Base-by-base conservation (phyloP, 2,797 vertebrate species). In the Trachurus trachurus region DNA sequence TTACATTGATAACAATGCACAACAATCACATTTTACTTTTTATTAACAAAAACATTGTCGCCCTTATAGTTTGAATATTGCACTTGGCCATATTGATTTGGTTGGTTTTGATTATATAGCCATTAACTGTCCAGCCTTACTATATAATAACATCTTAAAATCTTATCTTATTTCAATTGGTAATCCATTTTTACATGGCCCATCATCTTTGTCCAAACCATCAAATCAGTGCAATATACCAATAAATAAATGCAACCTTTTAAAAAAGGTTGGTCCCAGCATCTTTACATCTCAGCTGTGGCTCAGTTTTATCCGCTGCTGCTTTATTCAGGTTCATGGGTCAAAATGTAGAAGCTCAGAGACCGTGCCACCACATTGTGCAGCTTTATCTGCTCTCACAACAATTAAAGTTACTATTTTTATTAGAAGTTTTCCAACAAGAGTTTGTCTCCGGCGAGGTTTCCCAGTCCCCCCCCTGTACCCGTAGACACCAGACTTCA, bases 401-500 rank as follows among this genome's bases (percentile, higher is more conserved):
- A 37, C 57, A 57, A 64, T 16, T 8, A 37, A 78, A 70, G 59
- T 83, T 76, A 52, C 11, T 34, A 15, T 74, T 62, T 71, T 69
- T 29, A 60, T 64, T 53, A 52, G 63, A 79, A 78, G 73, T 78
- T 87, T 39, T 57, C 12, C 42, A 44, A 60, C 42, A 54, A 50
- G 71, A 76, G 39, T 83, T 73, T 66, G 68, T 49, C 61, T 82
- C 7, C 10, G 4, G 26, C 11, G 31, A 82, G 58, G 50, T 76
- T 76, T 67, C 39, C 45, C 65, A 57, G 57, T 57, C 62, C 52
- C 31, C 31, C 31, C 31, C 31, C 31, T n/a, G 26, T 26, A 26
- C 79, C 44, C 19, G 1, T 75, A 73, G 49, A 22, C 84, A 76
- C 69, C 67, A 80, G 81, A 81, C 75, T 62, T 74, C 81, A 79